These are phyloP conservation scores for Dicerorhinus sumatrensis DNA, from an alignment of 2,113 vertebrate genomes.

Conservation along the genomic window DNA sequence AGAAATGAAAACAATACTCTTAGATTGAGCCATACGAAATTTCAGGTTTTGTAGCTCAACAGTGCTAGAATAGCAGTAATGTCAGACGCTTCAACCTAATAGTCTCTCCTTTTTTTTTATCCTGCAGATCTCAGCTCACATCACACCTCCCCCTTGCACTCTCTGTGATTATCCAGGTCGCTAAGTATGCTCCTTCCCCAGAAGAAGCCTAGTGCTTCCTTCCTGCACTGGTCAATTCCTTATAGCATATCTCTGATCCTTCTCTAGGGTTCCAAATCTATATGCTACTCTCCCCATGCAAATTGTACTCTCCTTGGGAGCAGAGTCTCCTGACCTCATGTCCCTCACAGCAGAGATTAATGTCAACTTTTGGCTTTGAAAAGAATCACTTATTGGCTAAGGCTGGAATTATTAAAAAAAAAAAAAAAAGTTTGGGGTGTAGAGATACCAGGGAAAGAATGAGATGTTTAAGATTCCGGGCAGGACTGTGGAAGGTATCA, in stretches of 20 bases:
- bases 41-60: neutral
- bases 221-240: neutral
- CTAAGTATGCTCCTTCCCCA: fast-evolving
- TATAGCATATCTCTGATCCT: fast-evolving
- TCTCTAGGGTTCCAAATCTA: neutral
- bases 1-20: neutral
- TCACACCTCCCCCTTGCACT: neutral
- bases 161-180: neutral
- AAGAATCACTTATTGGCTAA: neutral
- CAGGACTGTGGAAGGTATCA: neutral
- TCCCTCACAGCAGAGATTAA: neutral
- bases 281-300: neutral
- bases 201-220: neutral
- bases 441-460: neutral
- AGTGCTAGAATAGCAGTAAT: neutral
- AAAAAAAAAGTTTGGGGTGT: neutral
- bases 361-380: neutral
- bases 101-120: neutral
- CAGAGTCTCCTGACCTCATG: neutral
- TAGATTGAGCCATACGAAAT: neutral
- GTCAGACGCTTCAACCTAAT: neutral
- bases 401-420: neutral
- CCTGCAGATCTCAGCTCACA: neutral
- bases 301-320: neutral
- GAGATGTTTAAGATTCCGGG: neutral